Evolutionary conservation across 2,888 invertebrate species (phyloP), one percentile per base, ranked within the genome.

Genomic region (Catocala fraxini): DNA sequence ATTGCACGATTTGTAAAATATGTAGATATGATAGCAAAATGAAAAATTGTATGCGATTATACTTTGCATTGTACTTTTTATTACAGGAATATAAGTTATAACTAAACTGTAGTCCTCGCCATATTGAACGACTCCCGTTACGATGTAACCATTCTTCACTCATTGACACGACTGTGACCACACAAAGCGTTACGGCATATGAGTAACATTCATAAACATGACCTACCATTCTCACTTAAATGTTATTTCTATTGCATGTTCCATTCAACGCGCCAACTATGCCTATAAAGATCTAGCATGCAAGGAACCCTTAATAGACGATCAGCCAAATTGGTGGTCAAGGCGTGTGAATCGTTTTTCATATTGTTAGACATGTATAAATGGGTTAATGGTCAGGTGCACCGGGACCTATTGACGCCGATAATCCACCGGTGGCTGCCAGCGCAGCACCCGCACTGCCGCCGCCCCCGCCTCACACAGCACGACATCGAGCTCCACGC

Each of bases 331-430:
- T 71, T 68, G 71, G 54, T 73, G 33, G 65, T 63, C 73, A 73
- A 73, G 71, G 64, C 54, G 65, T 70, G 59, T 57, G 59, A 62
- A 49, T 52, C n/a, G 51, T 12, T 53, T 45, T 51, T 58, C 53
- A 57, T 58, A 54, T 62, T 60, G 51, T 41, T 34, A 54, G 51
- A 53, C 51, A 57, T 13, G 15, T 57, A 49, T 49, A 25, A 43
- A 5, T 57, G 43, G 51, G 35, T 58, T 39, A 41, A 47, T 66
- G 51, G 49, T 67, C 73, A 93, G 81, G 91, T 96, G 1, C 95
- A 96, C 81, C 94, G 95, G n/a, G 95, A 95, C 76, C 87, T 96
- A 6, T 89, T 96, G 60, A 96, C 96, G 12, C 96, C 96, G 3
- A 78, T 96, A 13, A 93, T 96, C 55, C 95, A 95, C 75, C 87